Conservation (phyloP, 53 echinoderm and acorn worm species). For the Luidia sarsii region DNA sequence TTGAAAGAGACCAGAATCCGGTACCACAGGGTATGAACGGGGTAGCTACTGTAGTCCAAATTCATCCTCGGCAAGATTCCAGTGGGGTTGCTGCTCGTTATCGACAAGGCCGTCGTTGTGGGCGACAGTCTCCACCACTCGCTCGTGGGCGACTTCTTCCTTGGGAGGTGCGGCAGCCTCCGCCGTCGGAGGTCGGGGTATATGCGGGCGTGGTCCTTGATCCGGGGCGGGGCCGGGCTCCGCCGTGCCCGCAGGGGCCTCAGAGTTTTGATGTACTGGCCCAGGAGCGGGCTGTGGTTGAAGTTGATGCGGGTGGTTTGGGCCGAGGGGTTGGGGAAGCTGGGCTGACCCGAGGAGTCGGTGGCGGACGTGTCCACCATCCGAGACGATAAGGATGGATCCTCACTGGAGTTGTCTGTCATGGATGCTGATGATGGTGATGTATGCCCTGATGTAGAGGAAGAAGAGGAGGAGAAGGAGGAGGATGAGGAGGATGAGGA, state of each 20-base stretch:
- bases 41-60: not conserved
- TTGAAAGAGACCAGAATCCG: too few relatives aligned
- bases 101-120: conserved; percentile 16
- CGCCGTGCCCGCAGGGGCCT: conserved; percentile 10
- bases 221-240: not conserved
- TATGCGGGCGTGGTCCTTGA: conserved; percentile 7
- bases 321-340: not conserved
- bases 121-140: conserved; percentile 12
- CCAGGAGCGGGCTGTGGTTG: conserved; percentile 23
- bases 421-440: not conserved
- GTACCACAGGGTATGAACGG: conserved; percentile 20
- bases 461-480: not conserved
- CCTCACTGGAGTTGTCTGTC: too few relatives aligned
- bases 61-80: not conserved
- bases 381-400: too few relatives aligned
- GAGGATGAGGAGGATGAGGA: conserved; percentile 10
- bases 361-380: too few relatives aligned
- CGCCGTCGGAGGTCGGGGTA: not conserved
- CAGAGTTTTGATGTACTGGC: conserved; percentile 17
- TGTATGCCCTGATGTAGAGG: not conserved
- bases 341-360: not conserved
- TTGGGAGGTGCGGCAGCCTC: not conserved
- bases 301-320: conserved; percentile 5
- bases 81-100: conserved; percentile 22
- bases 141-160: not conserved